Evolutionary conservation across 2,113 vertebrate genomes (phyloP).

Genomic region (Sinocyclocheilus rhinocerous): DNA sequence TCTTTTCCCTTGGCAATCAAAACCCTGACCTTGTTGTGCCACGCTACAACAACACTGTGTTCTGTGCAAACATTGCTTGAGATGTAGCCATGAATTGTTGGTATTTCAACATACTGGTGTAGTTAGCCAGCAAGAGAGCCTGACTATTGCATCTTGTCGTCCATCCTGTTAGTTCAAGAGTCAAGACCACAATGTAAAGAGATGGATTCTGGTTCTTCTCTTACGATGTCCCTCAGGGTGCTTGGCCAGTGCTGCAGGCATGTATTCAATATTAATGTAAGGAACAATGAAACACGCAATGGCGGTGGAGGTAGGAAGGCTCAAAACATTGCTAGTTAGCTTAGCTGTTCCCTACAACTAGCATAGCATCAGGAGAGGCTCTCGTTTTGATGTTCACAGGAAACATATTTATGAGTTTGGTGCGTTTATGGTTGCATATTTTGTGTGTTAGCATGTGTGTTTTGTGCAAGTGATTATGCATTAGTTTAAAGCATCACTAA

Average conservation of each 20-base stretch:
- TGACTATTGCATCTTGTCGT: background rate
- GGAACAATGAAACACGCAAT: background rate
- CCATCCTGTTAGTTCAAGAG: background rate
- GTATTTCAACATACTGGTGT: background rate
- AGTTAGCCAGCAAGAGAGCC: background rate
- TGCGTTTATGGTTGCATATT: background rate
- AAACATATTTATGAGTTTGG: background rate
- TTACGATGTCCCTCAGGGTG: background rate
- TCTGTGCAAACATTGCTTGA: background rate
- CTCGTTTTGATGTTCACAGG: background rate
- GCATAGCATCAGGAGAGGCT: background rate
- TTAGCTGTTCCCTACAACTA: background rate
- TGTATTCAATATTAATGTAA: slow-evolving; percentile 21
- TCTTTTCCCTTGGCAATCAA: background rate
- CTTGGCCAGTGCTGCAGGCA: background rate
- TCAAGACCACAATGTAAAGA: background rate
- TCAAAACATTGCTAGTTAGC: background rate
- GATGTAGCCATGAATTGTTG: background rate
- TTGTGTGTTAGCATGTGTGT: too few relatives aligned
- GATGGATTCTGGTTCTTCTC: background rate
- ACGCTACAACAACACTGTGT: background rate
- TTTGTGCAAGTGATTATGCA: slow-evolving; percentile 11
- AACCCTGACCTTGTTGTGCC: background rate
- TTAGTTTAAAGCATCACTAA: background rate
- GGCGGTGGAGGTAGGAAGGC: background rate